These are phyloP conservation scores for Notocelia uddmanniana DNA, from an alignment of 2,888 invertebrate species.

Conservation along the genomic window DNA sequence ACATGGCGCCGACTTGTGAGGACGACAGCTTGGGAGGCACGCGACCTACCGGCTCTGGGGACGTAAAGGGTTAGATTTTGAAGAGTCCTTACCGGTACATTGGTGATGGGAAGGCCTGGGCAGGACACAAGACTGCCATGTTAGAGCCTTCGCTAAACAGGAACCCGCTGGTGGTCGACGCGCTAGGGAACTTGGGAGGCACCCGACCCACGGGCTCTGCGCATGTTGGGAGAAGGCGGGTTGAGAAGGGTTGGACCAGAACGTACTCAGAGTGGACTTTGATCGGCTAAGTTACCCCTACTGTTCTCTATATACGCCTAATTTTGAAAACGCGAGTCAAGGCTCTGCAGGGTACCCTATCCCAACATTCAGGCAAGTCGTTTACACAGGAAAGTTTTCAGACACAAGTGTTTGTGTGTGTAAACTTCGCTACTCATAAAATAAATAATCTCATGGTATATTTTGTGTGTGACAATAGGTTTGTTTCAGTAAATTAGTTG, in stretches of 20 bases:
- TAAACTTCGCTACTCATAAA: conserved; percentile 59
- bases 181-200: conserved; percentile 87
- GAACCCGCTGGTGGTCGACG: conserved; percentile 87
- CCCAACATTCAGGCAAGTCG: conserved; percentile 98
- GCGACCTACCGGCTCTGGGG: conserved; percentile 78
- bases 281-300: conserved; percentile 62
- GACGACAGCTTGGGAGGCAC: conserved; percentile 78
- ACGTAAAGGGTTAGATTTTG: conserved; percentile 65
- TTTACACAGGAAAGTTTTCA: conserved; percentile 60
- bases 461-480: background rate
- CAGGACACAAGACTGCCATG: conserved; percentile 88
- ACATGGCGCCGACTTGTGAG: conserved; percentile 84
- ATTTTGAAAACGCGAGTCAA: conserved; percentile 70
- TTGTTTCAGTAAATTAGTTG: too few species aligned
- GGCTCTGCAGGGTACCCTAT: conserved; percentile 96
- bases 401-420: conserved; percentile 71
- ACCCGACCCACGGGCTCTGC: conserved; percentile 89
- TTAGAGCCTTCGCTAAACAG: conserved; percentile 81
- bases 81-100: conserved; percentile 88
- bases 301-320: conserved; percentile 54
- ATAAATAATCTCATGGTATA: conserved; percentile 28
- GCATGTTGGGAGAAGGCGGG: conserved; percentile 85
- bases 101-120: conserved; percentile 90
- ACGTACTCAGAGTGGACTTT: conserved; percentile 43
- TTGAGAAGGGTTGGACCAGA: conserved; percentile 66